Evolutionary conservation across 2,113 vertebrate species (phyloP), one percentile per base, ranked within the genome.

Genomic region (Oxygymnocypris stewartii): DNA sequence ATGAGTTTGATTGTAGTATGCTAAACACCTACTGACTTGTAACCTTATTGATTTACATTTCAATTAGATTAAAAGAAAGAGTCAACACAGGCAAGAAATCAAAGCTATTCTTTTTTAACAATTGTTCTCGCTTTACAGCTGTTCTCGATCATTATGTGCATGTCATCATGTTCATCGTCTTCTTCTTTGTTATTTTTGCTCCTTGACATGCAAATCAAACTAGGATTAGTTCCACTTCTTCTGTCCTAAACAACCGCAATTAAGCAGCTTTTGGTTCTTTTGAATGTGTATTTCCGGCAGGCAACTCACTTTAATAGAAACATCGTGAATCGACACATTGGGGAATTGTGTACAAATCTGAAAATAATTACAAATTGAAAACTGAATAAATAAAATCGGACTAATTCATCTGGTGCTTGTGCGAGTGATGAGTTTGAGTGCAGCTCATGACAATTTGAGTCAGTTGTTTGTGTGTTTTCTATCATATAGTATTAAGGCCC

Each of bases 21-120:
- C 51, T 18, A 18, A 54, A 54, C 16, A 54, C 51, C 51, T 2
- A 18, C 51, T 18, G 51, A 54, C 51, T 28, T 16, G 74, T 25
- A 77, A 14, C 44, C 44, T 77, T 73, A 42, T 40, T 73, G 69
- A 73, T 73, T 74, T 18, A 51, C 49, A 51, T 51, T 51, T 51
- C 13, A 51, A 51, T 44, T 11, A 11, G 44, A 44, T 2, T 11
- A 9, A 14, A 49, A 7, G 47, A 49, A 3, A 14, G 47, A 14
- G 49, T 51, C 49, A 51, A 4, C 49, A 51, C 49, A 14, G 4
- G 13, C 14, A 51, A 51, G 73, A 75, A 25, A 75, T 5, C 40
- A 25, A 37, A 42, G 71, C 14, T 75, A 20, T 74, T 42, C 1
- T 74, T 73, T 28, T 74, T 7, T 74, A 44, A n/a, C 8, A 23